These are phyloP conservation scores for Hexactinellida sp. DNA, from an alignment of 37 sponge, comb jelly and placozoan genomes.

Conservation along the genomic window DNA sequence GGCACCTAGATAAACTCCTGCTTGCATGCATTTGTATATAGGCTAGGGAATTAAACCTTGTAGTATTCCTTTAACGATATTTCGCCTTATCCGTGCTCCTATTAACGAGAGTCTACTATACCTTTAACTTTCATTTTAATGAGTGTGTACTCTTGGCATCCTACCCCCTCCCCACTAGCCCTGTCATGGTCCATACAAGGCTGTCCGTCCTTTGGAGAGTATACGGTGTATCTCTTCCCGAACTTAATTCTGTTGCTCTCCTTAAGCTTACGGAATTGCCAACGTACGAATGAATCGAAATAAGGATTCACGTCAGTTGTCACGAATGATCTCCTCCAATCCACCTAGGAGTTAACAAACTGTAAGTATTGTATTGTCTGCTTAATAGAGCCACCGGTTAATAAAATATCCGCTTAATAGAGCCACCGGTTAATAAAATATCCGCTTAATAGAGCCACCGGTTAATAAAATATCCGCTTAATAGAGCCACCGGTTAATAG, in stretches of 20 bases:
- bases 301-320: conserved; percentile 96
- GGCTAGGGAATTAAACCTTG: too few relatives aligned
- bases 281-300: conserved; percentile 93
- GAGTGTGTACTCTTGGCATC: conserved; percentile 94
- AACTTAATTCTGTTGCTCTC: conserved; percentile 79
- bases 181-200: conserved; percentile 99
- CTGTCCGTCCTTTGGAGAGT: conserved; percentile 77
- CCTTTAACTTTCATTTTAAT: conserved; percentile 75
- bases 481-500: too few relatives aligned
- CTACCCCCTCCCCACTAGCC: conserved; percentile 89
- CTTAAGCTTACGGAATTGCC: conserved; percentile 89
- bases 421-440: too few relatives aligned
- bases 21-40: not conserved
- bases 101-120: too few relatives aligned
- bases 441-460: too few relatives aligned
- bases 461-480: too few relatives aligned
- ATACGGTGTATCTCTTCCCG: conserved; percentile 94
- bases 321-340: conserved; percentile 97
- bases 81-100: too few relatives aligned
- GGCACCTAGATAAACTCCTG: too few relatives aligned
- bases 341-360: conserved; percentile 40
- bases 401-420: too few relatives aligned
- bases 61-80: too few relatives aligned
- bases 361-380: too few relatives aligned
- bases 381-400: too few relatives aligned